These are phyloP conservation scores for Todiramphus saurophagus DNA, from an alignment of 2,113 vertebrate genomes.

Conservation along the genomic window DNA sequence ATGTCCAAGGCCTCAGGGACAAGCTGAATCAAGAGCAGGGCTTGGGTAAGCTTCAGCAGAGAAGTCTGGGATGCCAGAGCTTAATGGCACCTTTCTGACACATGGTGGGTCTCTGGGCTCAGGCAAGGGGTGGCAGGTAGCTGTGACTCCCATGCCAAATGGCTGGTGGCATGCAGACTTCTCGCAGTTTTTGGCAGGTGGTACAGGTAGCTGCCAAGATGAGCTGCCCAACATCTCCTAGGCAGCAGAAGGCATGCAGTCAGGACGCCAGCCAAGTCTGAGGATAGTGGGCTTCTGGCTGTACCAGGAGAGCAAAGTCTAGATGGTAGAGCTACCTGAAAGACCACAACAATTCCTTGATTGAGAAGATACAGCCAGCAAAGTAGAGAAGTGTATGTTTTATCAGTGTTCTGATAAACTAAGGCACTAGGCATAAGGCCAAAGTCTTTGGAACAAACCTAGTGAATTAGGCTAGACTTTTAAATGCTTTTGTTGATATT, in stretches of 20 bases:
- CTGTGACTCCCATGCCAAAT: neutral
- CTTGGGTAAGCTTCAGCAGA: neutral
- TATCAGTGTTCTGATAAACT: neutral
- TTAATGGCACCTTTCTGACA: accelerated
- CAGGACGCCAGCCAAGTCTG: conserved; percentile 42
- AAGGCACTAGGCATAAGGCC: neutral
- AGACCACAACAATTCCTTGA: neutral
- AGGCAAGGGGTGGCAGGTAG: neutral
- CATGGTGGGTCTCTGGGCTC: neutral
- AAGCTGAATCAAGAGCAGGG: neutral
- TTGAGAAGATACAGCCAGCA: neutral
- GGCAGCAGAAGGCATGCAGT: conserved; percentile 15
- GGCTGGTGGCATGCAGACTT: neutral
- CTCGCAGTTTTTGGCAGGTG: neutral
- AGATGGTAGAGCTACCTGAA: neutral
- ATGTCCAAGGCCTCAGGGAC: accelerated
- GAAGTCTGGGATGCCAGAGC: neutral
- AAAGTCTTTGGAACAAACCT: neutral
- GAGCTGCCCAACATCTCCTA: conserved; percentile 1
- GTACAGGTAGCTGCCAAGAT: conserved; percentile 38
- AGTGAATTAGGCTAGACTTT: neutral
- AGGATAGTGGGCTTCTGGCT: neutral
- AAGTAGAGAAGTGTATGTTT: neutral
- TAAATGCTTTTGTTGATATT: neutral
- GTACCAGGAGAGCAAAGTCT: neutral